Percentiles rank a stretch among this genome's conserved stretches.
Evolutionary conservation across 2,797 vertebrate species (phyloP).

Genomic region (Podargus strigoides): DNA sequence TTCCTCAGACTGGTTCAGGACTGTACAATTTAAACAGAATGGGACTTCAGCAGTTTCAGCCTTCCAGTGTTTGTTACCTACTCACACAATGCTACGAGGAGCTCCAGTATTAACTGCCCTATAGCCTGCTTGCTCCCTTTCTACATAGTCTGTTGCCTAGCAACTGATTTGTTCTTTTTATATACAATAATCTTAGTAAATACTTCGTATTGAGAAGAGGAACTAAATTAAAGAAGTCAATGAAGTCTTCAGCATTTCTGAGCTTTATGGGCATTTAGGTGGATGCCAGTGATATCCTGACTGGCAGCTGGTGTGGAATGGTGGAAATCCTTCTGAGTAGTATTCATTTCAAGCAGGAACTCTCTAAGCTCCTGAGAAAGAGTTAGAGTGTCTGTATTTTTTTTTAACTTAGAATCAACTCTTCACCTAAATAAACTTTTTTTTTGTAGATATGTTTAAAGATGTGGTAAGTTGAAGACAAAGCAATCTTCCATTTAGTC

Average conservation of each 20-base stretch:
- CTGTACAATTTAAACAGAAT: neutral
- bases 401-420: neutral
- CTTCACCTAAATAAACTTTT: neutral
- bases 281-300: neutral
- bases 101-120: neutral
- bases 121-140: neutral
- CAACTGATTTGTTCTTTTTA: neutral
- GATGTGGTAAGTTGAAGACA: neutral
- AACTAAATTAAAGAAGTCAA: neutral
- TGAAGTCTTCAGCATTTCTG: neutral
- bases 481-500: neutral
- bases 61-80: neutral
- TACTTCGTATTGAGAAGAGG: neutral
- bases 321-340: neutral
- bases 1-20: neutral
- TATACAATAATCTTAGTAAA: neutral
- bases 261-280: neutral
- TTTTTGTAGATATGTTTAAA: neutral
- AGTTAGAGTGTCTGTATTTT: no score
- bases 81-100: fast-evolving
- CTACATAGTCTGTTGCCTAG: neutral
- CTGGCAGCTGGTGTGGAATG: neutral
- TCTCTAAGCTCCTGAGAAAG: neutral
- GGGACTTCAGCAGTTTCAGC: neutral
- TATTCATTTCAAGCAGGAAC: neutral